These are phyloP conservation scores for Crenichthys baileyi DNA, from an alignment of 2,797 vertebrate genomes.

Conservation along the genomic window DNA sequence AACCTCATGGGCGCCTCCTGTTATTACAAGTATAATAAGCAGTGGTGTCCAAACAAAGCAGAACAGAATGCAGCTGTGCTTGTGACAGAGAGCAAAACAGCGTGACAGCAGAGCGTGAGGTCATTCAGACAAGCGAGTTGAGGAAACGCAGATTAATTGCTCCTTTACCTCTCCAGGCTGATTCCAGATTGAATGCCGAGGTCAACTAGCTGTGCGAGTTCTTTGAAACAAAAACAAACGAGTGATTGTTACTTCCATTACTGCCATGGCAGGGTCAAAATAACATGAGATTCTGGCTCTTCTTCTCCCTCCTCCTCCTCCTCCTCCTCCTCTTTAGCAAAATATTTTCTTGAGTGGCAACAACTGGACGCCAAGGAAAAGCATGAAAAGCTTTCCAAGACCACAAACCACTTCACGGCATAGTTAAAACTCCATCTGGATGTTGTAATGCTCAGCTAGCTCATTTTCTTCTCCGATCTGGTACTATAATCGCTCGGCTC, in stretches of 20 bases:
- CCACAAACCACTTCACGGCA: conserved; percentile 46
- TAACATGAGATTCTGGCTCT: conserved; percentile 19
- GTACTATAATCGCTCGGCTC: background rate
- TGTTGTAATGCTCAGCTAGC: conserved; percentile 13
- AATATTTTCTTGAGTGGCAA: conserved; percentile 40
- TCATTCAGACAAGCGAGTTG: conserved; percentile 45
- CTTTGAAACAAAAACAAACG: conserved; percentile 79
- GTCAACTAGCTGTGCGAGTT: conserved; percentile 83
- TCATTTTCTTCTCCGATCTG: conserved; percentile 11
- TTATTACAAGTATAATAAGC: conserved; percentile 19
- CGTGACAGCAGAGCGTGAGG: conserved; percentile 49
- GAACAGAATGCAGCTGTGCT: conserved; percentile 41
- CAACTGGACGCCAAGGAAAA: conserved; percentile 41
- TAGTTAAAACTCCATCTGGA: conserved; percentile 39
- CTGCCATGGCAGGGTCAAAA: conserved; percentile 25
- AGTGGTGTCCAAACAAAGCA: conserved; percentile 50
- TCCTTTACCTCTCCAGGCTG: conserved; percentile 82
- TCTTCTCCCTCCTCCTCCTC: background rate
- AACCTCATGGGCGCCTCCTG: background rate
- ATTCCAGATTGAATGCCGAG: conserved; percentile 76
- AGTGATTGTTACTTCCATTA: conserved; percentile 55
- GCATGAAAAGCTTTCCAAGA: conserved; percentile 31
- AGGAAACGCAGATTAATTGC: conserved; percentile 35
- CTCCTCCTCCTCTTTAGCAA: conserved; percentile 8
- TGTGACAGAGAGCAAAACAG: conserved; percentile 36